Evolutionary conservation across 2,888 invertebrate genomes (phyloP), one percentile per base, ranked within the genome.

Genomic region (Leucophenga montana): DNA sequence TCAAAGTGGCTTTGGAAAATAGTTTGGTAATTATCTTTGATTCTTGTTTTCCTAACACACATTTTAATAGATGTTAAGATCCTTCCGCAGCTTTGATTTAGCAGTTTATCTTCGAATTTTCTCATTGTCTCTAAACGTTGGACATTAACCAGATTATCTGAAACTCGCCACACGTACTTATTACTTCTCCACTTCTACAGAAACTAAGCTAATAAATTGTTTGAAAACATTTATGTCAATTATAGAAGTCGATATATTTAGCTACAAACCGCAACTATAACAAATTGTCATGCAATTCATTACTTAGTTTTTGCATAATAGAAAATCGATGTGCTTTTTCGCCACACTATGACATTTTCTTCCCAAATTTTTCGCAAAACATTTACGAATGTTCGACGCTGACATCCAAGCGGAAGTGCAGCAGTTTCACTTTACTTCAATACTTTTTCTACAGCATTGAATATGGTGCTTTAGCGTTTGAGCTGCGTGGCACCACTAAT

Each of bases 201-300:
- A 27, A 46, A 46, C 46, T 39, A 62, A 44, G 44, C 44, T 62
- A 44, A 39, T n/a, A n/a, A 62, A 62, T 44, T 44, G 44, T 20
- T 44, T 62, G 44, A 62, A 62, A 48, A 14, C 46, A 64, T 48
- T 64, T 46, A 14, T 11, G 48, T 64, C 46, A 64, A 13, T 64
- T 39, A 27, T 27, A 27, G 22, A 22, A 13, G 62, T 46, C 62
- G 46, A 46, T 64, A 48, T 64, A 62, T 64, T 64, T 48, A 27
- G 27, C 4, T 44, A 13, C 48, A 48, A 48, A 20, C 16, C 1
- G 6, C 44, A 64, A 46, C 48, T 64, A 48, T 48, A 22, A 64
- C 62, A 64, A 64, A 64, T 48, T 64, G 46, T 64, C 62, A 48
- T n/a, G 22, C 62, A 48, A 64, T 64, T 22, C n/a, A 64, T 64